Evolutionary conservation across 2,113 vertebrate genomes (phyloP).

Genomic region (Gallinago paraguaiae): DNA sequence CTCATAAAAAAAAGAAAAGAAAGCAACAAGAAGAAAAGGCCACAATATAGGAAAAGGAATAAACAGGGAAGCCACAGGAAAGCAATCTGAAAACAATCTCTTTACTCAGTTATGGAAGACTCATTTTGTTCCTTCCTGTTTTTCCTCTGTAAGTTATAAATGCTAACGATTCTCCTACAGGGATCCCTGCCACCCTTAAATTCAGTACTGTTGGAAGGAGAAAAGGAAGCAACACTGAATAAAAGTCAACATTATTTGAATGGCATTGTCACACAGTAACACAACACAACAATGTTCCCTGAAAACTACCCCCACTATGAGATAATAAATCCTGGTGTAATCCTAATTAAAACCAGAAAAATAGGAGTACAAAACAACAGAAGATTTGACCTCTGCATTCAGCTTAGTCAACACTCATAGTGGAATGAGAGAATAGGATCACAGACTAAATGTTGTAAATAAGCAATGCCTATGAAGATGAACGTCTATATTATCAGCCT

Average conservation of each 20-base stretch:
- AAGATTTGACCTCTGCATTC: not conserved
- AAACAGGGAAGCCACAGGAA: not conserved
- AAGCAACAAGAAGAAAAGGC: too few species aligned
- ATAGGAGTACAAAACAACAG: not conserved
- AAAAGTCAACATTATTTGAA: not conserved
- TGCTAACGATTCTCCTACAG: not conserved
- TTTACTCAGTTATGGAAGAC: not conserved
- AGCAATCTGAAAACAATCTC: not conserved
- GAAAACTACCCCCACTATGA: not conserved
- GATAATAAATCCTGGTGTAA: not conserved
- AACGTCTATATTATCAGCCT: rapidly evolving
- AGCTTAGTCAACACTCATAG: not conserved
- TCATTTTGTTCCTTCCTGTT: not conserved
- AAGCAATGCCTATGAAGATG: not conserved
- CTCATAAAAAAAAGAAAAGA: not conserved
- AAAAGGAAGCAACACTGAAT: not conserved
- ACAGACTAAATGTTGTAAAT: not conserved
- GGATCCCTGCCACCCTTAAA: not conserved
- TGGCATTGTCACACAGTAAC: not conserved
- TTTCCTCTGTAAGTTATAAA: not conserved
- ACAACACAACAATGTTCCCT: not conserved
- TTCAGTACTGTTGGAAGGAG: not conserved
- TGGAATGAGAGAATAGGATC: not conserved
- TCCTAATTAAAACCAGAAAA: not conserved
- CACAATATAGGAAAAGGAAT: not conserved